Conservation (phyloP, 2,888 invertebrate genomes). For the Drosophila colorata region DNA sequence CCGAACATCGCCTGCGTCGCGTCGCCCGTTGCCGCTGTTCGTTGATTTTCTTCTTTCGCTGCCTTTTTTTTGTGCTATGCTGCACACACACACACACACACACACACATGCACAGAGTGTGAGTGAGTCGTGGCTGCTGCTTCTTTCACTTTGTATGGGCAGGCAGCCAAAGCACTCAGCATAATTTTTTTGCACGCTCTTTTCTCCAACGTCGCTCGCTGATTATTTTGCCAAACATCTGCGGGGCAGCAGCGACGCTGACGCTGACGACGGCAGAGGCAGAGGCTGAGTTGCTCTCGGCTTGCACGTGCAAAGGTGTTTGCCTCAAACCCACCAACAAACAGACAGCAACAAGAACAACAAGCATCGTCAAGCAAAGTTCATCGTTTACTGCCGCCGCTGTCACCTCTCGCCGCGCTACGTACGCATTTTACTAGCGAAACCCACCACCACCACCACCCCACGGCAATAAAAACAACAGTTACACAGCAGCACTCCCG, state of each 20-base stretch:
- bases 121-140: conserved; percentile 45
- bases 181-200: conserved; percentile 82
- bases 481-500: conserved; percentile 67
- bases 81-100: conserved; percentile 48
- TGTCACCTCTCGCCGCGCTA: conserved; percentile 56
- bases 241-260: conserved; percentile 48
- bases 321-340: conserved; percentile 62
- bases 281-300: conserved; percentile 38
- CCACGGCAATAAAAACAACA: conserved; percentile 70
- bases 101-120: conserved; percentile 14
- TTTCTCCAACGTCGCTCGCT: conserved; percentile 78
- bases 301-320: conserved; percentile 80
- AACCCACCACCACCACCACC: conserved; percentile 45
- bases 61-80: conserved; percentile 64
- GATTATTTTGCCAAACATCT: conserved; percentile 77
- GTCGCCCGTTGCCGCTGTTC: conserved; percentile 35
- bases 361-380: conserved; percentile 75
- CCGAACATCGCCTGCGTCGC: conserved; percentile 23
- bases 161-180: conserved; percentile 81
- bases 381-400: conserved; percentile 74
- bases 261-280: neutral
- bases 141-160: conserved; percentile 82
- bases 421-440: conserved; percentile 75
- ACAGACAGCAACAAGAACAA: conserved; percentile 43
- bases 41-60: conserved; percentile 69